Evolutionary conservation across 2,888 invertebrate species (phyloP).

Genomic region (Oscheius onirici): DNA sequence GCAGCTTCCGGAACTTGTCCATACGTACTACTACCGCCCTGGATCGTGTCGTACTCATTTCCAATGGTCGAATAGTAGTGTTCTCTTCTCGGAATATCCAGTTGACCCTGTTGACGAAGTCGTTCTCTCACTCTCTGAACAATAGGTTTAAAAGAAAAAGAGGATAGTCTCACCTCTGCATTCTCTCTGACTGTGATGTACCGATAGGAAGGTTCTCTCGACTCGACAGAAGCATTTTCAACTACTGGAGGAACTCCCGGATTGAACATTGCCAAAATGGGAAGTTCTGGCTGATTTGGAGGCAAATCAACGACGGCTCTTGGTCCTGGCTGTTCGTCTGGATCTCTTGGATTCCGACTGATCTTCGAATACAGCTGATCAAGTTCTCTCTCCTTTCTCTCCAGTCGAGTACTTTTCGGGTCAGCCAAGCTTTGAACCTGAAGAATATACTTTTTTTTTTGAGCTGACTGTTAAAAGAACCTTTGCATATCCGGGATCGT

Average conservation of each 20-base stretch:
- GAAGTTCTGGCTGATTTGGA: constrained; percentile 1
- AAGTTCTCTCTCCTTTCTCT: constrained; percentile 50
- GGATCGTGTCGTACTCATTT: constrained; percentile 66
- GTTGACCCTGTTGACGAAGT: constrained; percentile 56
- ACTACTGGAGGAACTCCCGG: background rate
- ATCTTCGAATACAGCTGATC: constrained; percentile 60
- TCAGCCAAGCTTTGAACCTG: constrained; percentile 29
- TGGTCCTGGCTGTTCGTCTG: constrained; percentile 16
- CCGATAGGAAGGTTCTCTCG: constrained; percentile 66
- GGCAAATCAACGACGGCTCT: background rate
- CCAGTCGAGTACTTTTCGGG: constrained; percentile 30
- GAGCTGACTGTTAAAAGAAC: constrained; percentile 30
- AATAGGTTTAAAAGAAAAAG: background rate
- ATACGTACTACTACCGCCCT: constrained; percentile 21
- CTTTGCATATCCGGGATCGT: constrained; percentile 65
- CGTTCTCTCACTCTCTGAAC: constrained; percentile 64
- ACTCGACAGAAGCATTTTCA: constrained; percentile 37
- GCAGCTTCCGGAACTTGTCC: constrained; percentile 1
- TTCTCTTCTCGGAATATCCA: constrained; percentile 54
- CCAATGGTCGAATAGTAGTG: constrained; percentile 68
- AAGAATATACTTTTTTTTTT: background rate
- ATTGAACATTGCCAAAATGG: constrained; percentile 16
- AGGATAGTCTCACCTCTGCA: constrained; percentile 47
- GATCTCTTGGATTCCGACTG: constrained; percentile 13
- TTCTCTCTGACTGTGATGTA: constrained; percentile 66